Evolutionary conservation across 1,140 invertebrate genomes (phyloP), one percentile per base, ranked within the genome.

Genomic region (Streblospio benedicti): DNA sequence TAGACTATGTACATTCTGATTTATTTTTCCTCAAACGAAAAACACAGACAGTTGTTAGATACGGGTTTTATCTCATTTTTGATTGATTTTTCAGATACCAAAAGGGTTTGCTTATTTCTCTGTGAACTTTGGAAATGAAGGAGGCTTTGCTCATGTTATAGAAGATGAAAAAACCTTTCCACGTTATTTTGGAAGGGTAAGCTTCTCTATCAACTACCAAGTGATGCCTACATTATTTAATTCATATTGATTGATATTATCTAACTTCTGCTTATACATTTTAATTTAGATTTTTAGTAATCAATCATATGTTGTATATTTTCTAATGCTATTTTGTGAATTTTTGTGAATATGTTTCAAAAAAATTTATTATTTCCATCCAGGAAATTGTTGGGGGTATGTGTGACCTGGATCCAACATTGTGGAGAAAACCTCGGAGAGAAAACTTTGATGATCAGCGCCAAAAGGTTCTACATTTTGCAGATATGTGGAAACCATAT

Each of bases 351-450:
- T 55, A 18, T 55, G 16, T 25, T 59, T 32, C 35, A 53, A 33
- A 57, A 23, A 45, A 38, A 60, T 31, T 63, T 55, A 16, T 58
- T 62, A 59, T 52, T 38, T 30, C 47, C 67, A 80, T 80, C 14
- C 67, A 92, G 87, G 91, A 97, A 86, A 87, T 97, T 27, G 86
- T 97, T 76, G 93, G 88, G 32, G 93, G 94, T 1, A 93, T 97
- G 83, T 74, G 96, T 60, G 90, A 97, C 71, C 78, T 93, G 43
- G 87, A 95, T 75, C 86, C 90, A 57, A 81, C 79, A 44, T 68
- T 86, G 59, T 96, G 93, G 92, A 83, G 88, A 57, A 91, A 89
- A 74, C 88, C 86, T 9, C 83, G 81, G 66, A 83, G 76, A 63
- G 86, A 93, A 76, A 81, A 75, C 49, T 86, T 88, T 73, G 83